Evolutionary conservation across 2,888 invertebrate genomes (phyloP).

Genomic region (Conomelus anceps): DNA sequence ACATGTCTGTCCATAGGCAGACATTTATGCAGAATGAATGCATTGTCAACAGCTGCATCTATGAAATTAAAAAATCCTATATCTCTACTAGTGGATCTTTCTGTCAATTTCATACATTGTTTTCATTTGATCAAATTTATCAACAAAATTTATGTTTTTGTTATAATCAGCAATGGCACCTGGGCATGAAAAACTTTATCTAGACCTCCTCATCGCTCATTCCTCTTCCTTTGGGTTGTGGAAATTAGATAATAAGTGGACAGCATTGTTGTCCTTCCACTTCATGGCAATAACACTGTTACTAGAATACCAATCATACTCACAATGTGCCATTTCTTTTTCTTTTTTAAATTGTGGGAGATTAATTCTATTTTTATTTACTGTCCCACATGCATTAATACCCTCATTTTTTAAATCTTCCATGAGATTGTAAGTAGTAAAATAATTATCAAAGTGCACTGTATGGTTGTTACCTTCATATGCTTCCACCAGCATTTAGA

Average conservation of each 20-base stretch:
- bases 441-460: slow-evolving; percentile 37
- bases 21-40: background rate
- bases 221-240: slow-evolving; percentile 26
- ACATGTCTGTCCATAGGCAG: background rate
- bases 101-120: slow-evolving; percentile 34
- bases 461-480: slow-evolving; percentile 32
- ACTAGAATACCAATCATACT: slow-evolving; percentile 2
- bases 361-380: background rate
- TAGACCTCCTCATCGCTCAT: slow-evolving; percentile 25
- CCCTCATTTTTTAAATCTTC: background rate
- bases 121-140: slow-evolving; percentile 35
- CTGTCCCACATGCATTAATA: slow-evolving; percentile 11
- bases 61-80: background rate
- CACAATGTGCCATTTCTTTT: slow-evolving; percentile 2
- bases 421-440: slow-evolving; percentile 21
- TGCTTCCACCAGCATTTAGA: slow-evolving; percentile 31
- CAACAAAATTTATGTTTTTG: slow-evolving; percentile 35
- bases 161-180: slow-evolving; percentile 35
- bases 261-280: slow-evolving; percentile 27
- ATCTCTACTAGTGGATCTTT: background rate
- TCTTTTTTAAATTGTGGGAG: background rate
- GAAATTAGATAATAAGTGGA: slow-evolving; percentile 23
- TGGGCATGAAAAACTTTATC: slow-evolving; percentile 31
- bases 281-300: slow-evolving; percentile 18
- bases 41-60: slow-evolving; percentile 8